Base-by-base conservation (phyloP, 2,888 invertebrate genomes). In the Pimpla rufipes region DNA sequence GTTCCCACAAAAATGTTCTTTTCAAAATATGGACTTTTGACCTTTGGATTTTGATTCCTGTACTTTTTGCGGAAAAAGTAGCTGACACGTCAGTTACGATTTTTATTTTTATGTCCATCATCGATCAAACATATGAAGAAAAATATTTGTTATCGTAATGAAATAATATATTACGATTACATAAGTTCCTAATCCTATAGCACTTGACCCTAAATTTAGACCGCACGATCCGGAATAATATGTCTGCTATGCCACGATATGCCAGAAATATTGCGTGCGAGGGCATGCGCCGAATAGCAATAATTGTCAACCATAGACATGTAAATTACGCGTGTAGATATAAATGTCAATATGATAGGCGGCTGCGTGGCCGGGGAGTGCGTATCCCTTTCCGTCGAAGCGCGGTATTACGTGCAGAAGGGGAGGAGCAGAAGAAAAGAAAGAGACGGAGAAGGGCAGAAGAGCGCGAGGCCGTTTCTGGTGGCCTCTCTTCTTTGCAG, bases 341-440 rank as follows among this genome's bases (percentile, higher is more conserved):
- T 93, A 92, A 93, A 93, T 89, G 93, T 93, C 93, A 93, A 93
- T 92, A 91, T 90, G 91, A 91, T 89, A 91, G 90, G 85, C 88
- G 85, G 88, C 50, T 85, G 86, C 86, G 86, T 86, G 87, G 89
- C 85, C 84, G 47, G 57, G 79, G 78, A 57, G 79, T 78, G 79
- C 50, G 67, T 79, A 77, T 80, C 82, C 79, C 55, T 77, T 77
- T 81, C 73, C 71, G 83, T 80, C 73, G 76, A 79, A 83, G 78
- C 67, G 75, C 73, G 62, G 79, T 67, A 71, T 64, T 42, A 23
- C n/a, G 35, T 35, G 29, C n/a, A 7, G 57, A 78, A 71, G 50
- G 67, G 68, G 42, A 66, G 37, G 59, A 47, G 55, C 40, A 23
- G 37, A 66, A 40, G 40, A 71, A 71, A 75, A 66, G 64, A 68